A percentile compares a stretch with the other conserved stretches of the same genome.
phyloP scores from a whole-genome alignment of 2,113 vertebrate species.

The Brevimyrus niger region DNA sequence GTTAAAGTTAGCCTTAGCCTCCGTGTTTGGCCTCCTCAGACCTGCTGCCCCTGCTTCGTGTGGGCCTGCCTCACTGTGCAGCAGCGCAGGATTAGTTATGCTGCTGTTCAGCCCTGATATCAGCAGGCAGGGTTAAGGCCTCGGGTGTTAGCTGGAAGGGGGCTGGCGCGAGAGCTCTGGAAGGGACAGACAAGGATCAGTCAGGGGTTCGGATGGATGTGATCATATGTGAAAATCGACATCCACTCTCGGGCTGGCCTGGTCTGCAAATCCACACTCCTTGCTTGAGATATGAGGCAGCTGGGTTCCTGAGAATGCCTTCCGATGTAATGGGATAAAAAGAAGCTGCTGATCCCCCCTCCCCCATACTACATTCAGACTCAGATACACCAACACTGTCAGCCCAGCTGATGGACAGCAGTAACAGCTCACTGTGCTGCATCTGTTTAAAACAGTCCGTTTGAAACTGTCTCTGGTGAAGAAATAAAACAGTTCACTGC shows the following conservation, averaged over 20 bases:
- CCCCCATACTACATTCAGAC: background rate
- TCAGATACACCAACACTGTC: background rate
- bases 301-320: background rate
- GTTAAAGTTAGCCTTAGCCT: background rate
- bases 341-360: background rate
- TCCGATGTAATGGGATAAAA: background rate
- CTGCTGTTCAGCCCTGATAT: background rate
- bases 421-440: background rate
- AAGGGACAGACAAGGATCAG: background rate
- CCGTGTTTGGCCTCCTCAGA: background rate
- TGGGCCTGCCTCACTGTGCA: background rate
- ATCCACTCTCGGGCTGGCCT: background rate
- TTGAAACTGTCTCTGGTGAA: background rate
- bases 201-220: background rate
- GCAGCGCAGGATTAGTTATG: background rate
- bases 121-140: background rate
- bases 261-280: background rate
- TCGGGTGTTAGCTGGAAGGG: background rate
- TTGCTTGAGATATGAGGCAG: background rate
- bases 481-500: background rate
- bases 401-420: background rate
- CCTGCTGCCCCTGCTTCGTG: background rate
- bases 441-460: background rate
- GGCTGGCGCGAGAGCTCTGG: background rate
- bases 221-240: background rate